Conservation (phyloP, 2,888 invertebrate genomes). For the Anaspis maculata region DNA sequence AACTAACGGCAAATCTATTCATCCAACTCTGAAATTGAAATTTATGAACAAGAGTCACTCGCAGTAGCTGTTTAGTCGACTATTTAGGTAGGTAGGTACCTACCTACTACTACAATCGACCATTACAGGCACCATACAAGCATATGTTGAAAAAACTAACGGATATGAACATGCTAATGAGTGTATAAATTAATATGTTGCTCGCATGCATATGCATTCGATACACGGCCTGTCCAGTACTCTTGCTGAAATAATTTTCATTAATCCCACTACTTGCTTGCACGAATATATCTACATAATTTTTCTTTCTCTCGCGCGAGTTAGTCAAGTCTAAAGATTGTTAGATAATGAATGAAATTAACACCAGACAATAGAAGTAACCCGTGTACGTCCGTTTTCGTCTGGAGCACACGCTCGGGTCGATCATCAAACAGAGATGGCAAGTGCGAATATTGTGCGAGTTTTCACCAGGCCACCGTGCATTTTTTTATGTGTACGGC, state of each 20-base stretch:
- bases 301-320: conserved; percentile 45
- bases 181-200: conserved; percentile 46
- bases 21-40: too few relatives aligned
- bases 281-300: conserved; percentile 39
- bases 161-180: conserved; percentile 47
- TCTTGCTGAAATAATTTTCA: conserved; percentile 35
- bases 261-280: conserved; percentile 28
- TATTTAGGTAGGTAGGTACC: too few relatives aligned
- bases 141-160: conserved; percentile 44
- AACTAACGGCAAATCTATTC: too few relatives aligned
- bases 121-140: too few relatives aligned
- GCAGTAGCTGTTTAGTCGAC: too few relatives aligned
- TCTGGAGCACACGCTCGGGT: conserved; percentile 11
- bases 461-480: conserved; percentile 25
- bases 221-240: conserved; percentile 25
- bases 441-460: conserved; percentile 28
- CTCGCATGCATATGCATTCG: conserved; percentile 45
- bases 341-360: conserved; percentile 45
- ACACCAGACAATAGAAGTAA: conserved; percentile 37
- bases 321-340: conserved; percentile 46
- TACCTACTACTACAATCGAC: too few relatives aligned
- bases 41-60: too few relatives aligned
- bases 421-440: conserved; percentile 13
- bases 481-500: conserved; percentile 37
- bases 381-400: conserved; percentile 22